These are phyloP conservation scores for Amphilophus citrinellus DNA, from an alignment of 2,113 vertebrate genomes.

Conservation along the genomic window DNA sequence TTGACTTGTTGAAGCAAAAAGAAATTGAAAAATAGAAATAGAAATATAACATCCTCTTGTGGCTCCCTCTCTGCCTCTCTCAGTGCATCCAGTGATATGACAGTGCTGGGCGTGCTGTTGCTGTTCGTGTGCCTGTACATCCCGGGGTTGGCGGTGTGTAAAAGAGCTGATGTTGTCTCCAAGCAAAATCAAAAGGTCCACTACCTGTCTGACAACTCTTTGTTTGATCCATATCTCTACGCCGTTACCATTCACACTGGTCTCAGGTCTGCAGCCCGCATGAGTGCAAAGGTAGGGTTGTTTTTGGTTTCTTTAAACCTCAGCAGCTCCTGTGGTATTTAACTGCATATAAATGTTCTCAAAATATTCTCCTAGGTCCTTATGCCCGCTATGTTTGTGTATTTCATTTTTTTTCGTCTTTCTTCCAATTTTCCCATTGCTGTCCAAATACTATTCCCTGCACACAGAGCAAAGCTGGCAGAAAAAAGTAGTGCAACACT, in stretches of 20 bases:
- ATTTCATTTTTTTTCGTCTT: background rate
- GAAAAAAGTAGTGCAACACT: background rate
- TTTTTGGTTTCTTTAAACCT: background rate
- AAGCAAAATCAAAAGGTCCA: slow-evolving; percentile 64
- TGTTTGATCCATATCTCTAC: slow-evolving; percentile 73
- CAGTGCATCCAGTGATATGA: slow-evolving; percentile 74
- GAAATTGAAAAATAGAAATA: background rate
- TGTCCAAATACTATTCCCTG: background rate
- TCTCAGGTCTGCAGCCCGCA: slow-evolving; percentile 75
- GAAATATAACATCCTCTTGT: background rate
- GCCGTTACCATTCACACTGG: slow-evolving; percentile 84
- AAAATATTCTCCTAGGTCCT: background rate
- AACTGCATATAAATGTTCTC: background rate
- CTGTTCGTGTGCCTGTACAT: slow-evolving; percentile 70
- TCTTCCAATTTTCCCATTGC: background rate
- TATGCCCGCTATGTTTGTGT: background rate
- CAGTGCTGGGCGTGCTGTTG: slow-evolving; percentile 64
- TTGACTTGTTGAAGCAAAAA: background rate
- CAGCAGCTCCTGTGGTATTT: background rate
- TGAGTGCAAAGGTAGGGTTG: slow-evolving; percentile 82
- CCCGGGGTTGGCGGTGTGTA: slow-evolving; percentile 56
- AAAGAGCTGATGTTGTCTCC: slow-evolving; percentile 53
- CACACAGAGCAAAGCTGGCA: slow-evolving; percentile 21
- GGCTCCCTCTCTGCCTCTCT: background rate
- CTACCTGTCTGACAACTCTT: slow-evolving; percentile 78